Percentiles rank a stretch among this genome's conserved stretches.
phyloP scores from a whole-genome alignment of 2,888 invertebrate species.

The Smittia aterrima region DNA sequence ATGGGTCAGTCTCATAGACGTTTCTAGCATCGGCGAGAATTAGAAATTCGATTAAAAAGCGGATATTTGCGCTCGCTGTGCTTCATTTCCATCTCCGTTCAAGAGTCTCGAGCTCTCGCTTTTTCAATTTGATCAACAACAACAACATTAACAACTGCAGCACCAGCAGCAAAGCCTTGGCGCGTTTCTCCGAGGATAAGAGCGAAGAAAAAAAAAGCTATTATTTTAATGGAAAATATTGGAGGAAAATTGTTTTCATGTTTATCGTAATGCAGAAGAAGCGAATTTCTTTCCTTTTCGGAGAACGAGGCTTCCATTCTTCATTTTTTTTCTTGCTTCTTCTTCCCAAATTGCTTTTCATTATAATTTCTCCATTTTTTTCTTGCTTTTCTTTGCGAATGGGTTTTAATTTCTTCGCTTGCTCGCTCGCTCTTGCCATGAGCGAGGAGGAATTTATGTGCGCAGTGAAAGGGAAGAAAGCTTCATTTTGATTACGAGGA shows the following conservation, averaged over 20 bases:
- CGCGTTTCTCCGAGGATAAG: neutral
- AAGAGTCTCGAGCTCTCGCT: neutral
- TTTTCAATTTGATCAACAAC: neutral
- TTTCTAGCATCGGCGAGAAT: conserved; percentile 5
- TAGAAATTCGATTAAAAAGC: conserved; percentile 36
- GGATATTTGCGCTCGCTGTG: conserved; percentile 16
- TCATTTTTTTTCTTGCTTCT: conserved; percentile 27
- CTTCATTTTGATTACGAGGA: neutral
- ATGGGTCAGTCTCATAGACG: neutral
- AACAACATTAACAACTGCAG: neutral
- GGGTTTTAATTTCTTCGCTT: conserved; percentile 31
- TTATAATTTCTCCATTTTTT: conserved; percentile 38
- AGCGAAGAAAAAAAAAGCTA: neutral
- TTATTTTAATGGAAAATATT: conserved; percentile 38
- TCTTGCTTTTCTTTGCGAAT: conserved; percentile 7
- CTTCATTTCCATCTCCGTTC: conserved; percentile 6
- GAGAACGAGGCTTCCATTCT: conserved; percentile 18
- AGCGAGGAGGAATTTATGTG: conserved; percentile 19
- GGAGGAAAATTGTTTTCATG: conserved; percentile 33
- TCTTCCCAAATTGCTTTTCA: conserved; percentile 37
- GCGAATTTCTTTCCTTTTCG: conserved; percentile 6
- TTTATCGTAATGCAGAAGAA: conserved; percentile 32
- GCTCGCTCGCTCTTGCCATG: neutral
- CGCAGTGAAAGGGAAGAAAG: neutral
- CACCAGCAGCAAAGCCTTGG: neutral